These are phyloP conservation scores for Hypomesus transpacificus DNA, from an alignment of 2,113 vertebrate genomes.

Conservation along the genomic window DNA sequence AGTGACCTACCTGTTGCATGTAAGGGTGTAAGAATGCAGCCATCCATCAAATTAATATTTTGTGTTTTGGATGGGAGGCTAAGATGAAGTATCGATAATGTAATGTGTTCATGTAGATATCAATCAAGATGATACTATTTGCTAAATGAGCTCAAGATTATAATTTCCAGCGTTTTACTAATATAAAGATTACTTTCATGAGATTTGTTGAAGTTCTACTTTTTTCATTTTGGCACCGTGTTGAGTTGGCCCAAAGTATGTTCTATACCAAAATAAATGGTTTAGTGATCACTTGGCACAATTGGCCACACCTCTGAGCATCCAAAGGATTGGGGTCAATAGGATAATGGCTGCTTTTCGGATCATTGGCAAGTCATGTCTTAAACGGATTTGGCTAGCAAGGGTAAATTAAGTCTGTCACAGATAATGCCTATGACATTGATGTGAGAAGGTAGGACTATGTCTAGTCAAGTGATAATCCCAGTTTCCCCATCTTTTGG, in stretches of 20 bases:
- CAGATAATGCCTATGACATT: slow-evolving; percentile 67
- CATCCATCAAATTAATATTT: background rate
- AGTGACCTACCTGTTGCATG: background rate
- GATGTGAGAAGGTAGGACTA: slow-evolving; percentile 35
- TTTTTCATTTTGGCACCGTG: background rate
- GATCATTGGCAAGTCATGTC: slow-evolving; percentile 70
- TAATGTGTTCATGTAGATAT: too few relatives aligned
- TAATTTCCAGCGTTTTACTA: too few relatives aligned
- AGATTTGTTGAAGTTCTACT: background rate
- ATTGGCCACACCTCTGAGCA: slow-evolving; percentile 36
- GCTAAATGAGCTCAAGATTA: too few relatives aligned
- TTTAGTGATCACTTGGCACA: slow-evolving; percentile 50
- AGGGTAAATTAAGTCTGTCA: slow-evolving; percentile 64
- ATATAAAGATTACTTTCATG: too few relatives aligned
- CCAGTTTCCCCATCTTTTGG: too few relatives aligned
- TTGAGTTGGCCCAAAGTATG: too few relatives aligned
- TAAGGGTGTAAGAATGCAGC: background rate
- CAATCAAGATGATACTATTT: too few relatives aligned
- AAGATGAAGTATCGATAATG: too few relatives aligned
- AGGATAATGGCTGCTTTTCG: slow-evolving; percentile 65
- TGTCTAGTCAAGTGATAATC: background rate
- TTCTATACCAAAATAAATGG: slow-evolving; percentile 50
- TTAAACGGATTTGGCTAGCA: slow-evolving; percentile 77
- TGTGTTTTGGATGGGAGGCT: too few relatives aligned
- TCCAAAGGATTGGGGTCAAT: slow-evolving; percentile 66